phyloP scores from a whole-genome alignment of 2,797 vertebrate species.

The Chaetophractus vellerosus region DNA sequence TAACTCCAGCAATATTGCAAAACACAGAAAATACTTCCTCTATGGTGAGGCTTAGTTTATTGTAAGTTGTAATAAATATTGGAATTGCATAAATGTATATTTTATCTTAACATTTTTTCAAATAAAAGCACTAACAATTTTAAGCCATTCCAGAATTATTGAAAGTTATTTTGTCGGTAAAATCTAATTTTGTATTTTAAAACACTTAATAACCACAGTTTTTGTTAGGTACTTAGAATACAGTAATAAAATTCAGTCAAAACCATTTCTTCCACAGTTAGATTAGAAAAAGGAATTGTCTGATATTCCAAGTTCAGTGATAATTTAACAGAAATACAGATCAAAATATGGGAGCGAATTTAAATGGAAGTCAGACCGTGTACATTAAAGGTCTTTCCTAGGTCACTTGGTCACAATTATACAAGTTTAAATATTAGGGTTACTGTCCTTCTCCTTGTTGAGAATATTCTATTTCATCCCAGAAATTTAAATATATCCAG shows the following conservation, averaged over 20 bases:
- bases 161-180: background rate
- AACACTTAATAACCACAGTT: background rate
- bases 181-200: constrained; percentile 32
- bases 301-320: background rate
- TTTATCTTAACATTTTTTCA: constrained; percentile 20
- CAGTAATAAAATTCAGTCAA: background rate
- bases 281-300: background rate
- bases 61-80: background rate
- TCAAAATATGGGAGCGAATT: background rate
- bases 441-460: background rate
- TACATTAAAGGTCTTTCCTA: background rate
- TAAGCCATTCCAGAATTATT: background rate
- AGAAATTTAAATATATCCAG: constrained; percentile 2
- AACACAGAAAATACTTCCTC: background rate
- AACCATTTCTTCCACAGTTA: background rate
- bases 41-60: background rate
- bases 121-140: background rate
- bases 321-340: background rate
- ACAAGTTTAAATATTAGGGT: background rate
- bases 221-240: background rate
- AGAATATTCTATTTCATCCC: background rate
- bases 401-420: background rate
- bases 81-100: background rate
- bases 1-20: background rate
- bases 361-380: background rate